Base-by-base conservation (phyloP, 1,140 invertebrate species). In the Drosophila tropicalis region DNA sequence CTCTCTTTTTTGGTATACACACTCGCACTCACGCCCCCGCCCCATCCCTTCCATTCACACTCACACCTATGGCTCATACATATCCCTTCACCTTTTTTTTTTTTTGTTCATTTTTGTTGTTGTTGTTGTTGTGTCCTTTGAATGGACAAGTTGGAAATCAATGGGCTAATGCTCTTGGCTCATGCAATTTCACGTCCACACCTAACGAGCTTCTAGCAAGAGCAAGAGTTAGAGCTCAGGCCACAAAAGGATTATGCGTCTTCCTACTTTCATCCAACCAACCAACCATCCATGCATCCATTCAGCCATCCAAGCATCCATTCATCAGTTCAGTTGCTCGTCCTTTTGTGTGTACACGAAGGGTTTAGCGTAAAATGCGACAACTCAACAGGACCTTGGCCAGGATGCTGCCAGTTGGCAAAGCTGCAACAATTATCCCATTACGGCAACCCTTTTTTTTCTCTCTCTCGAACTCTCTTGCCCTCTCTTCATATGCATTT, bases 341-440 rank as follows among this genome's bases (percentile, higher is more conserved):
- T 78, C 68, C 76, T 64, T 78, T 68, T 65, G 62, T 62, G 15
- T 67, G 70, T 76, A 56, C 56, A 47, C 58, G 36, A 32, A 57
- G 60, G 13, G 55, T 36, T 51, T 39, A 71, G 55, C 39, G 25
- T 22, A 54, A 54, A 54, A 55, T 51, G 56, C 62, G 62, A 39
- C 57, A 41, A 62, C 61, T 62, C 61, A 32, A 41, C 61, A 41
- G 61, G 36, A 32, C 47, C 67, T 64, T 70, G 67, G 61, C 61
- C 67, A 69, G 68, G 62, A 72, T 65, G 67, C 67, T 72, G 72
- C 44, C 72, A 75, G 72, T 75, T 75, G 74, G 74, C 62, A 70
- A 63, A 72, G 76, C 80, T 83, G 83, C 83, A 86, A 83, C 83
- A 86, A 86, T 86, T 86, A 86, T 86, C 83, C 83, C 83, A 86